A percentile compares a stretch with the other conserved stretches of the same genome.
Evolutionary conservation across 1,140 invertebrate genomes (phyloP).

Genomic region (Rhagoletis pomonella): DNA sequence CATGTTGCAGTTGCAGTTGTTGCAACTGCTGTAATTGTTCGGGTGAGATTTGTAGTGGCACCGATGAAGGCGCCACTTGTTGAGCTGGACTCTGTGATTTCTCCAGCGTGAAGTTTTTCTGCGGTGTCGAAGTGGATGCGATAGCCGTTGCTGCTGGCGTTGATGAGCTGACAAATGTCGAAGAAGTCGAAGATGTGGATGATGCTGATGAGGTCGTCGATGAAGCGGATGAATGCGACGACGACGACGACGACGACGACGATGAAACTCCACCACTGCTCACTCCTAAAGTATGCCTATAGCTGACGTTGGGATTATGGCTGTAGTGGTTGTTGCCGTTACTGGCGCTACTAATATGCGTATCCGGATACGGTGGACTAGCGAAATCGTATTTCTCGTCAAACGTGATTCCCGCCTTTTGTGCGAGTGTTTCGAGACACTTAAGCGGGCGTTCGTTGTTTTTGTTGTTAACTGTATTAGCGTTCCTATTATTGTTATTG

Average conservation of each 20-base stretch:
- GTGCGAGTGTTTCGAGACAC: conserved; percentile 80
- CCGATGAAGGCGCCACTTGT: conserved; percentile 70
- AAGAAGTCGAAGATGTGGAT: not conserved
- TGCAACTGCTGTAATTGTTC: conserved; percentile 73
- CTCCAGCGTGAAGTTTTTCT: conserved; percentile 66
- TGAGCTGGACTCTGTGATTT: conserved; percentile 74
- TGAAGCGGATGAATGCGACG: conserved; percentile 32
- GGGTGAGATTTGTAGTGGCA: conserved; percentile 71
- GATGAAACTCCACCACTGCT: conserved; percentile 18
- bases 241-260: conserved; percentile 5
- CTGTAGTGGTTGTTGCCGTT: conserved; percentile 62
- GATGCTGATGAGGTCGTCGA: not conserved
- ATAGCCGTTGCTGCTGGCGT: not conserved
- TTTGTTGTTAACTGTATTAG: not conserved
- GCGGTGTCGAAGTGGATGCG: not conserved
- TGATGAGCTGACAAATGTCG: conserved; percentile 36
- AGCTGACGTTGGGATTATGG: conserved; percentile 59
- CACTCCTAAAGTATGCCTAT: not conserved
- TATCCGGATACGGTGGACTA: conserved; percentile 72
- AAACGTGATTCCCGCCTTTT: conserved; percentile 80
- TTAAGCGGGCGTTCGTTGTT: conserved; percentile 76
- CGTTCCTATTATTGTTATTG: conserved; percentile 11
- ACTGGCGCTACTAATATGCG: conserved; percentile 45
- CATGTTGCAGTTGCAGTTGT: conserved; percentile 67
- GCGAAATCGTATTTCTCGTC: conserved; percentile 81